Evolutionary conservation across 2,888 invertebrate genomes (phyloP), one percentile per base, ranked within the genome.

Genomic region (Branchellion lobata): DNA sequence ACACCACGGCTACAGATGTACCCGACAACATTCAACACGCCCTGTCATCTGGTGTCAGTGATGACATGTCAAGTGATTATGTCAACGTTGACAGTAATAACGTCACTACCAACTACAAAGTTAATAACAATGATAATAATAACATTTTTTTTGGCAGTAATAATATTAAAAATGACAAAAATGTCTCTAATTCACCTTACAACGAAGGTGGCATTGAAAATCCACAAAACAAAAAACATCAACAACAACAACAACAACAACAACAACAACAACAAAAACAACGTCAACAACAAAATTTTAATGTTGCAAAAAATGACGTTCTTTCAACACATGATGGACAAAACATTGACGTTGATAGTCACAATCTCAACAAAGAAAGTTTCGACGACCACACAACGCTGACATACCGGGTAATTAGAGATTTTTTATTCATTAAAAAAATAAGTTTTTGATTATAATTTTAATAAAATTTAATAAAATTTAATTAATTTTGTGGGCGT

Each of bases 351-450:
- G 65, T 21, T 21, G 31, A 51, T 40, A 18, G n/a, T 40, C n/a
- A 72, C 72, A 53, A 40, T 27, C 14, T 14, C 27, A 47, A 80
- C 73, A 33, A 71, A 72, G 47, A 78, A 65, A 0, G 69, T 77
- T 21, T 57, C 80, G 27, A 5, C 29, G 8, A 65, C 65, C 3
- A 27, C 65, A 27, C 65, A 5, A 65, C 29, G 3, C 29, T 8
- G 8, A 40, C 40, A 40, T 14, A 40, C 40, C 8, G 8, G 40
- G 40, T 40, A 40, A 40, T n/a, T n/a, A n/a, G n/a, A n/a, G n/a
- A n/a, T n/a, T n/a, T n/a, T n/a, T n/a, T n/a, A n/a, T n/a, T n/a
- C n/a, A n/a, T n/a, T n/a, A n/a, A n/a, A n/a, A n/a, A n/a, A n/a
- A n/a, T n/a, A n/a, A n/a, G n/a, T n/a, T n/a, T n/a, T n/a, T n/a